Percentiles rank a stretch among this genome's conserved stretches.
Evolutionary conservation across 2,113 vertebrate genomes (phyloP).

Genomic region (Glareola pratincola): DNA sequence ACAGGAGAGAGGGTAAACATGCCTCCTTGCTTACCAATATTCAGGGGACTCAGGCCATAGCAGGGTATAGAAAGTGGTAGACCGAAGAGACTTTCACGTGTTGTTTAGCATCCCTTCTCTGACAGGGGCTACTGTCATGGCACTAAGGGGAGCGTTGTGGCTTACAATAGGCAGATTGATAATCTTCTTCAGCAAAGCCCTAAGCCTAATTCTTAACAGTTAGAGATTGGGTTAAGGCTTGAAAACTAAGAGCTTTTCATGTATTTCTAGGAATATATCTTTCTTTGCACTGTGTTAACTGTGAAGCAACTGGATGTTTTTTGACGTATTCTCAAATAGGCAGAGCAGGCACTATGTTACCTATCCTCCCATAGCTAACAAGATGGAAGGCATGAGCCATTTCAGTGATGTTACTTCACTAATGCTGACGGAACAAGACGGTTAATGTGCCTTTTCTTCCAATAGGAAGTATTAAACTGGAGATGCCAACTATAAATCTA

Average conservation of each 20-base stretch:
- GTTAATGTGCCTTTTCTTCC: background rate
- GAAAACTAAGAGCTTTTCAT: background rate
- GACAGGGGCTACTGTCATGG: background rate
- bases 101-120: background rate
- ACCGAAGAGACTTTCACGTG: background rate
- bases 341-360: background rate
- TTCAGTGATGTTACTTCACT: background rate
- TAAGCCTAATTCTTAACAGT: background rate
- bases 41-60: background rate
- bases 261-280: background rate
- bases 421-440: background rate
- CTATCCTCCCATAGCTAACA: background rate
- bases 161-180: background rate
- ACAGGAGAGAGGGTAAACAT: background rate
- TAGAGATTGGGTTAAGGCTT: background rate
- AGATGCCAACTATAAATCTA: constrained; percentile 82
- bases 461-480: constrained; percentile 78
- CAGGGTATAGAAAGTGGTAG: background rate
- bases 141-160: background rate
- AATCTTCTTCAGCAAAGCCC: background rate
- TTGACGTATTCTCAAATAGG: background rate
- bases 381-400: background rate
- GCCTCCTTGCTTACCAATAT: background rate
- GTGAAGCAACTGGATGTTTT: background rate
- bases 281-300: background rate